Percentiles rank a stretch among this genome's conserved stretches.
Conservation (phyloP, 2,888 invertebrate species). For the Trichopria drosophilae region DNA sequence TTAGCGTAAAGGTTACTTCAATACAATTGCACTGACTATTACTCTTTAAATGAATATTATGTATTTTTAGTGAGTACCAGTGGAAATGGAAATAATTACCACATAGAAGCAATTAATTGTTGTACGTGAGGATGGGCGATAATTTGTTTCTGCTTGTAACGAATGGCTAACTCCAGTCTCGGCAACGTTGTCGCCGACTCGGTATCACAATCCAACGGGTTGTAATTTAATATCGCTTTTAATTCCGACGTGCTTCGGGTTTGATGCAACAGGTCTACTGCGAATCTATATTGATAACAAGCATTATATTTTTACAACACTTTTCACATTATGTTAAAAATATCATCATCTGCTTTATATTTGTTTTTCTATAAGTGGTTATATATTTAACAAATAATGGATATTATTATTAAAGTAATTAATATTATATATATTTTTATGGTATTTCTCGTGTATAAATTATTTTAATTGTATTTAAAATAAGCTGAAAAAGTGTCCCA, state of each 20-base stretch:
- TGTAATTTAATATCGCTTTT: slow-evolving; percentile 91
- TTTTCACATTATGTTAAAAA: too few species aligned
- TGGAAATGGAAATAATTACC: slow-evolving; percentile 59
- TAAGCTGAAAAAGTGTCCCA: too few species aligned
- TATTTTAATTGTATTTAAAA: too few species aligned
- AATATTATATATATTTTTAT: too few species aligned
- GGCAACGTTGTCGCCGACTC: slow-evolving; percentile 62
- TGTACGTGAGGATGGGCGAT: slow-evolving; percentile 94
- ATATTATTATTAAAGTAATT: too few species aligned
- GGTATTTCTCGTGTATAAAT: too few species aligned
- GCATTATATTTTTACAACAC: too few species aligned
- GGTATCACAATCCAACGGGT: slow-evolving; percentile 73
- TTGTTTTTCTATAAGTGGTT: too few species aligned
- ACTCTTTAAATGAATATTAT: background rate
- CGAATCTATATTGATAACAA: slow-evolving; percentile 73
- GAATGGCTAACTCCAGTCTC: slow-evolving; percentile 84
- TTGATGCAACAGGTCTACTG: slow-evolving; percentile 87
- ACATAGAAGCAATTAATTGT: slow-evolving; percentile 85
- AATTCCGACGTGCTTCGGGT: slow-evolving; percentile 90
- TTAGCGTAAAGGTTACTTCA: background rate
- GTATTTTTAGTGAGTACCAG: background rate
- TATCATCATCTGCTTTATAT: too few species aligned
- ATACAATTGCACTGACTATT: slow-evolving; percentile 1
- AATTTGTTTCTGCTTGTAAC: slow-evolving; percentile 94
- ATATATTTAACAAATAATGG: too few species aligned